Base-by-base conservation (phyloP, 2,113 vertebrate genomes). In the Zosterops japonicus region DNA sequence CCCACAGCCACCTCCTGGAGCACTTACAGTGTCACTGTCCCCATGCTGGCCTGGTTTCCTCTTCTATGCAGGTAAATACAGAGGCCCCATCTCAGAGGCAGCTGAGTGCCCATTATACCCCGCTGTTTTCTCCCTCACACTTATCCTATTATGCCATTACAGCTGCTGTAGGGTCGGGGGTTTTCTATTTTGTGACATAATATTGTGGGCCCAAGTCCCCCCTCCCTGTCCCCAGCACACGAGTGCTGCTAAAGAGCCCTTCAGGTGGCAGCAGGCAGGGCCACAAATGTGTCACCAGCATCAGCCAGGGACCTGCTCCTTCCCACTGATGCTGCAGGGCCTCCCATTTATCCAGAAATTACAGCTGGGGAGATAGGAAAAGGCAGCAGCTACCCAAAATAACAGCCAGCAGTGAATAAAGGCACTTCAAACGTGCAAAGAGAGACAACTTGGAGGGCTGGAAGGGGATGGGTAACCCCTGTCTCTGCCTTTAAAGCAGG, bases 91-190 rank as follows among this genome's bases (percentile, higher is more conserved):
- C 87, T 92, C 92, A 3, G 83, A 90, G 91, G 91, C 89, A 95
- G 91, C 87, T 69, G 95, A 96, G 95, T 87, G 83, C 94, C 95
- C 50, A 96, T 97, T 96, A 93, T 14, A 61, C 33, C 95, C 93
- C 33, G 90, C 95, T 93, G 93, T 27, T 90, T 76, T 76, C 80
- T 90, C 69, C 91, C 96, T 87, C 12, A 7, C 94, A 94, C 76
- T 98, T 96, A 96, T 80, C 95, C 91, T 60, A 96, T 97, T 97
- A 97, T 85, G 83, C 94, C 80, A 96, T 97, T 97, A 97, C 78
- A 92, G 92, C 90, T 85, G 86, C 80, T 80, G 46, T 2, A 75
- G 84, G 94, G 47, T 94, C 36, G 57, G 92, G 69, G 83, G 78
- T 95, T 97, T 96, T 95, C 96, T 92, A 29, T 57, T 97, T 97